A percentile compares a stretch with the other conserved stretches of the same genome.
Conservation (phyloP, 2,113 vertebrate species). For the Tangachromis dhanisi region DNA sequence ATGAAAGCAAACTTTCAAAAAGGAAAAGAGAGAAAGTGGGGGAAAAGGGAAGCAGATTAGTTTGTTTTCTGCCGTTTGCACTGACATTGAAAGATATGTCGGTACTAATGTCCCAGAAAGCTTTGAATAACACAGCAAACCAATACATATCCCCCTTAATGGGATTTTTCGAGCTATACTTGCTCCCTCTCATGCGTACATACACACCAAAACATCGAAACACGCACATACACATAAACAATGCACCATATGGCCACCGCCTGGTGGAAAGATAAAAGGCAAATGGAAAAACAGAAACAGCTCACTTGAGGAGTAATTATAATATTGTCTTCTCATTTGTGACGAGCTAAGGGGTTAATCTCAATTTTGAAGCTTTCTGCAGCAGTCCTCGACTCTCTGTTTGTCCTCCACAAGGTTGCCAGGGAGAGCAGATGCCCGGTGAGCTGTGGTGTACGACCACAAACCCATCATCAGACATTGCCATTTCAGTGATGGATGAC, state of each 20-base stretch:
- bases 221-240: not conserved
- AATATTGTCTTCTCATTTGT: constrained; percentile 47
- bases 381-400: not conserved
- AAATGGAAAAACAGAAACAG: constrained; percentile 40
- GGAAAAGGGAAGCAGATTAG: constrained; percentile 40
- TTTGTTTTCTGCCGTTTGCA: constrained; percentile 46
- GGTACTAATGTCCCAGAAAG: constrained; percentile 50
- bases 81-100: constrained; percentile 59
- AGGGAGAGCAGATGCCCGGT: not conserved
- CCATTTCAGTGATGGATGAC: constrained; percentile 8
- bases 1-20: constrained; percentile 6
- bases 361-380: constrained; percentile 35
- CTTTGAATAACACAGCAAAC: constrained; percentile 54
- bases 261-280: constrained; percentile 37
- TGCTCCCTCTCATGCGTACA: not conserved
- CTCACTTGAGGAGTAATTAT: constrained; percentile 46
- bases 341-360: constrained; percentile 36
- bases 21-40: not conserved
- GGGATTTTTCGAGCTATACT: constrained; percentile 47
- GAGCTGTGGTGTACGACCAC: not conserved
- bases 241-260: constrained; percentile 30
- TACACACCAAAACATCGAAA: not conserved
- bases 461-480: constrained; percentile 19
- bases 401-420: constrained; percentile 42
- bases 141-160: constrained; percentile 57